Percentiles rank a stretch among this genome's conserved stretches.
Evolutionary conservation across 2,888 invertebrate species (phyloP).

Genomic region (Biston betularia): DNA sequence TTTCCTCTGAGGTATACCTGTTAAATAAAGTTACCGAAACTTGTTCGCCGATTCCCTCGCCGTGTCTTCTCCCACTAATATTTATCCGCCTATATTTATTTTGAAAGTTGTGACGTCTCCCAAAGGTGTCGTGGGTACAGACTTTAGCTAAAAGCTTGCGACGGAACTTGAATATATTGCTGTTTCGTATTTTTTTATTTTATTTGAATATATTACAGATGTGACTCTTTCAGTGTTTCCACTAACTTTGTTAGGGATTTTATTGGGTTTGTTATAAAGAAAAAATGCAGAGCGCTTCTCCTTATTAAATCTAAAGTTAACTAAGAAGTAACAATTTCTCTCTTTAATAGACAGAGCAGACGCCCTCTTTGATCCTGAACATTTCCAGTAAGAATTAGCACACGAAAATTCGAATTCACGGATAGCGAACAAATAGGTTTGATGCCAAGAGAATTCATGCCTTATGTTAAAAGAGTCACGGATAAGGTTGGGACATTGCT

Average conservation of each 20-base stretch:
- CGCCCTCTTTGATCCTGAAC: too few species aligned
- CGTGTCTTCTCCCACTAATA: conserved; percentile 51
- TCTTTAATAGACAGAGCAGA: too few species aligned
- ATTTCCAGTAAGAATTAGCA: too few species aligned
- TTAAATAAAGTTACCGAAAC: conserved; percentile 44
- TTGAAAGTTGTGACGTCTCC: conserved; percentile 65
- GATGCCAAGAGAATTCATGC: too few species aligned
- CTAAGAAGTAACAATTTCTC: too few species aligned
- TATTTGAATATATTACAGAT: conserved; percentile 32
- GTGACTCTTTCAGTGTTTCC: neutral
- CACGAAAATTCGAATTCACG: too few species aligned
- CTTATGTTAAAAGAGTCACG: too few species aligned
- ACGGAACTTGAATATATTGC: conserved; percentile 57
- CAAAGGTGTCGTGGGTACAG: conserved; percentile 60
- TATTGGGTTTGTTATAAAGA: neutral
- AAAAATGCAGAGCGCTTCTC: too few species aligned
- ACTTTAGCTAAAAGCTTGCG: conserved; percentile 58
- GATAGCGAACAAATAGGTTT: too few species aligned
- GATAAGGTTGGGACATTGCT: too few species aligned
- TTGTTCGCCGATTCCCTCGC: conserved; percentile 39
- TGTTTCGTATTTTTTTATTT: conserved; percentile 48
- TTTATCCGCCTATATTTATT: conserved; percentile 66
- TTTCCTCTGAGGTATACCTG: conserved; percentile 27
- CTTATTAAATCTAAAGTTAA: neutral
- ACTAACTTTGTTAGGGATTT: conserved; percentile 1